A percentile compares a stretch with the other conserved stretches of the same genome.
phyloP scores from a whole-genome alignment of 1,140 invertebrate genomes.

The Halesus radiatus region DNA sequence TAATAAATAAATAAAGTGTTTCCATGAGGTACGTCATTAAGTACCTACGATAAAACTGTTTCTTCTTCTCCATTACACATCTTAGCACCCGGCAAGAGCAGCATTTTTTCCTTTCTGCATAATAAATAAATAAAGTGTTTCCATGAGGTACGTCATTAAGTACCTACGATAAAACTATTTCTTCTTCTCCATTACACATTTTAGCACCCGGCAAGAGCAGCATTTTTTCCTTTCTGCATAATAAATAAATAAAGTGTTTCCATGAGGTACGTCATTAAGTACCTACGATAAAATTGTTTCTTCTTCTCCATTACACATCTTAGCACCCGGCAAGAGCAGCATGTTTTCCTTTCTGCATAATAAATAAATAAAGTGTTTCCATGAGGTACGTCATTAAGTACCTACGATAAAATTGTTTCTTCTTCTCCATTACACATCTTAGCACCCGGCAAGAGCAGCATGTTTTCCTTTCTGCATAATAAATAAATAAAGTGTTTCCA shows the following conservation, averaged over 20 bases:
- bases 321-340: not conserved
- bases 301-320: not conserved
- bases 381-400: not conserved
- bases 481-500: not conserved
- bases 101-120: too few relatives aligned
- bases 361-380: not conserved
- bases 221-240: not conserved
- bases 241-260: not conserved
- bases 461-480: not conserved
- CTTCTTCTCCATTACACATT: not conserved
- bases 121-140: too few relatives aligned
- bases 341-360: not conserved
- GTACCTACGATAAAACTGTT: too few relatives aligned
- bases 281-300: not conserved
- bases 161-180: not conserved
- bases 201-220: not conserved
- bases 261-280: not conserved
- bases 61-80: too few relatives aligned
- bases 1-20: too few relatives aligned
- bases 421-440: too few relatives aligned
- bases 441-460: not conserved
- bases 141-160: not conserved
- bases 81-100: too few relatives aligned
- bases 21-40: too few relatives aligned
- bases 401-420: not conserved